Evolutionary conservation across 2,113 vertebrate genomes (phyloP).

Genomic region (Gymnobelideus leadbeateri): DNA sequence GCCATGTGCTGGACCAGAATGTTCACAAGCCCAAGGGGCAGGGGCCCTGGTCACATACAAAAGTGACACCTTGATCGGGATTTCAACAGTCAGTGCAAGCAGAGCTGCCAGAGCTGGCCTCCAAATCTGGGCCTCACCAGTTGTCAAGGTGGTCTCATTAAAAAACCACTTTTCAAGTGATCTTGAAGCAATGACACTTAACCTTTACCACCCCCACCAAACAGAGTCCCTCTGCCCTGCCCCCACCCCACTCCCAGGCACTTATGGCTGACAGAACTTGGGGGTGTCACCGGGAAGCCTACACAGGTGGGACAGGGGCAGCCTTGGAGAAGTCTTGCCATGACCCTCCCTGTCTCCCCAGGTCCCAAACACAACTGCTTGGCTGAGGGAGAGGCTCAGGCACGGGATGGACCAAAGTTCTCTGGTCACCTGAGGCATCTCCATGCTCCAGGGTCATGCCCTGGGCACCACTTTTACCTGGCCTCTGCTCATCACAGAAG

Average conservation of each 20-base stretch:
- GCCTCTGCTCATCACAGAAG: background rate
- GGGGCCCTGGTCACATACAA: constrained; percentile 33
- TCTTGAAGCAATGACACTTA: constrained; percentile 43
- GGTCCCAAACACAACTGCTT: too few relatives aligned
- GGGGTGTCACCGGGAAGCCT: background rate
- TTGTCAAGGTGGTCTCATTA: background rate
- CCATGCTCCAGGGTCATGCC: background rate
- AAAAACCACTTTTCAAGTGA: constrained; percentile 9
- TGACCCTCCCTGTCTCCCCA: too few relatives aligned
- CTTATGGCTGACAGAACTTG: background rate
- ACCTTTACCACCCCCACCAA: constrained; percentile 58
- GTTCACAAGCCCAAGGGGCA: constrained; percentile 19
- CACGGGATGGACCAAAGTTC: too few relatives aligned
- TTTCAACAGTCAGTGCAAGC: constrained; percentile 57
- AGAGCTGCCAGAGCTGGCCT: constrained; percentile 60
- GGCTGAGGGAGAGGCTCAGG: too few relatives aligned
- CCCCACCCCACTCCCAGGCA: constrained; percentile 34
- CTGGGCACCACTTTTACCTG: background rate
- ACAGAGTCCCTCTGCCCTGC: too few relatives aligned
- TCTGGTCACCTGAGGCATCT: too few relatives aligned
- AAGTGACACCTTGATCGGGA: constrained; percentile 62
- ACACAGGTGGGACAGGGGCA: constrained; percentile 27
- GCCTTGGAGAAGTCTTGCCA: constrained; percentile 48
- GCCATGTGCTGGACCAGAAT: background rate
- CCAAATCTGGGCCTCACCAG: constrained; percentile 16